Base-by-base conservation (phyloP, 2,797 vertebrate species). In the Protonibea diacanthus region DNA sequence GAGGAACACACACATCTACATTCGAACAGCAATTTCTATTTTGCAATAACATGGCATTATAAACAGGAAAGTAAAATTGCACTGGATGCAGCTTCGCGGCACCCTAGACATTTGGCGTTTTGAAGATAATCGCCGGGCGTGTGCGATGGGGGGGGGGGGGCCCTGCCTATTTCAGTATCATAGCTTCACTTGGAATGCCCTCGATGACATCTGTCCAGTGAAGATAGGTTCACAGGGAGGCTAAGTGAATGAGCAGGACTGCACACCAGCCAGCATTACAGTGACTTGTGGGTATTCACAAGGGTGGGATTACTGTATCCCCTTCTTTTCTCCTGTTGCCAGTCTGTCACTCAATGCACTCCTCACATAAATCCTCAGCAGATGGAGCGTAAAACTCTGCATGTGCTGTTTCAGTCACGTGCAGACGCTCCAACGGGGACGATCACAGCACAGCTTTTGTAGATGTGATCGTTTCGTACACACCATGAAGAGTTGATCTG, bases 101-200 rank as follows among this genome's bases (percentile, higher is more conserved):
- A 27, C 38, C 27, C 45, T 6, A 42, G 59, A 82, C 76, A 61
- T 88, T 84, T 90, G 83, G 53, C 6, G 23, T 71, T 84, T 80
- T 87, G 69, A 76, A 91, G 90, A 89, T 91, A 88, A 80, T 82
- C 3, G 2, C 7, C 7, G 8, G n/a, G 21, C 6, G 52, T 51
- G 56, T 77, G 48, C 64, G 68, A 70, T 52, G 42, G 8, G 52
- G 33, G 33, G 7, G 8, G 9, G 42, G 53, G n/a, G n/a, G n/a
- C n/a, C n/a, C 74, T 3, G 23, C 40, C 61, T 68, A 63, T 80
- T 83, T 79, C 68, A 53, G 77, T 57, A 76, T 76, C 71, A 62
- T 55, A 61, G 71, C 72, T 70, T 81, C 70, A 42, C 49, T 63
- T 79, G 14, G 86, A 89, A 82, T 55, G 55, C 40, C 21, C 79